Conservation (phyloP, 2,113 vertebrate genomes). For the Stegostoma tigrinum region DNA sequence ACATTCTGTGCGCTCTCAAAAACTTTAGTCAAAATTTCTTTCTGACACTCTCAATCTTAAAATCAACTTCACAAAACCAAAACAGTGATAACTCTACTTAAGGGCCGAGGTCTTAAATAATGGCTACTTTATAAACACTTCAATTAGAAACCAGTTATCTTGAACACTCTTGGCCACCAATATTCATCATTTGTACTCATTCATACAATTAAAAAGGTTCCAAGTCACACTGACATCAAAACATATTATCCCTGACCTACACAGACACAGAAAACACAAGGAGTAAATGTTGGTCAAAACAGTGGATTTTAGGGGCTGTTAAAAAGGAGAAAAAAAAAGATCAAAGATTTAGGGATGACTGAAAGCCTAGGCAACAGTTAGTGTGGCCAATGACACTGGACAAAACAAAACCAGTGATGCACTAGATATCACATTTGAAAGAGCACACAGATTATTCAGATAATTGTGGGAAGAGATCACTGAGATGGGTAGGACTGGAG, state of each 20-base stretch:
- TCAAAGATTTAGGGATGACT: no score
- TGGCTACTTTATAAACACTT: no score
- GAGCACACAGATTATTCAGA: neutral
- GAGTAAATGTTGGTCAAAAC: neutral
- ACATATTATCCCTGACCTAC: neutral
- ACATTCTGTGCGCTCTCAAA: no score
- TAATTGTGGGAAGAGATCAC: neutral
- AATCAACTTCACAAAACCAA: no score
- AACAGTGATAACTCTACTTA: no score
- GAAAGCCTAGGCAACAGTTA: no score
- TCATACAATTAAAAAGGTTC: neutral
- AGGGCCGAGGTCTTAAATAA: no score
- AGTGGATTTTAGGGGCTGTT: neutral
- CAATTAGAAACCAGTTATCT: no score
- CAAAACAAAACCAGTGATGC: neutral
- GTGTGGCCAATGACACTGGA: neutral
- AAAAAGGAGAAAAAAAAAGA: no score
- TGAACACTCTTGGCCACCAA: neutral
- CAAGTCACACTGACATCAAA: neutral
- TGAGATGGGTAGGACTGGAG: neutral
- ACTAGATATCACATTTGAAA: neutral
- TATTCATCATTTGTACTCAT: neutral
- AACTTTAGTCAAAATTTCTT: no score
- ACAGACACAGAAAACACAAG: neutral
- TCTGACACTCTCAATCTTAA: no score